phyloP scores from a whole-genome alignment of 2,888 invertebrate genomes.

The Rotaria magnacalcarata region DNA sequence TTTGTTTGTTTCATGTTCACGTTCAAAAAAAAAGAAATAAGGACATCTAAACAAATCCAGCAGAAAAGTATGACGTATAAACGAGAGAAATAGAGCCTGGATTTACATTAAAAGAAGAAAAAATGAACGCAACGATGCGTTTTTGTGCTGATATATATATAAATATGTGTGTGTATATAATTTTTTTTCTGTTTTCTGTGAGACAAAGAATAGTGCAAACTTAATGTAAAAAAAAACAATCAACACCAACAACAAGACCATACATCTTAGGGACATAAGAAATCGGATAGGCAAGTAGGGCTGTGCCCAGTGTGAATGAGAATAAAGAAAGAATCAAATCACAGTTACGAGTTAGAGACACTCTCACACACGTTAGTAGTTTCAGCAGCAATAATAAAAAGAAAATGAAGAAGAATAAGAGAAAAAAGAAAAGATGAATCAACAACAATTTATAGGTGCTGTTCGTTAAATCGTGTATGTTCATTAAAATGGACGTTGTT shows the following conservation, averaged over 20 bases:
- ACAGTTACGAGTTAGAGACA: not conserved
- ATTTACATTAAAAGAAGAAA: not conserved
- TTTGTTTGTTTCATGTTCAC: conserved; percentile 23
- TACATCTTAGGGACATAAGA: not conserved
- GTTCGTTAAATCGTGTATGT: not conserved
- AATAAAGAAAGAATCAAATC: not conserved
- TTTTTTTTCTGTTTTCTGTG: not conserved
- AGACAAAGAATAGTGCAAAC: not conserved
- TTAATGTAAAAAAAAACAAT: not conserved
- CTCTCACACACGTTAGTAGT: not conserved
- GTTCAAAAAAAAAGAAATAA: not conserved
- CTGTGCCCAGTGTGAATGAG: conserved; percentile 21
- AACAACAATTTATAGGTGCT: not conserved
- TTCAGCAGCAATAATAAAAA: not conserved
- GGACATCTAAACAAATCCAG: not conserved
- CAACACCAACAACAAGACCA: not conserved
- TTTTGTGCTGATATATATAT: not conserved
- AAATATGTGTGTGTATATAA: not conserved
- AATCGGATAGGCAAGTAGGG: not conserved
- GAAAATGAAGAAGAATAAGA: not conserved
- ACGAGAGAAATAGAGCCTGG: not conserved
- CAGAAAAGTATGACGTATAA: not conserved
- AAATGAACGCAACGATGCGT: not conserved
- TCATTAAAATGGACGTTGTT: conserved; percentile 4
- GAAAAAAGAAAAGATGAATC: not conserved